These are phyloP conservation scores for Vollenhovia emeryi DNA, from an alignment of 1,140 invertebrate genomes.

Conservation along the genomic window DNA sequence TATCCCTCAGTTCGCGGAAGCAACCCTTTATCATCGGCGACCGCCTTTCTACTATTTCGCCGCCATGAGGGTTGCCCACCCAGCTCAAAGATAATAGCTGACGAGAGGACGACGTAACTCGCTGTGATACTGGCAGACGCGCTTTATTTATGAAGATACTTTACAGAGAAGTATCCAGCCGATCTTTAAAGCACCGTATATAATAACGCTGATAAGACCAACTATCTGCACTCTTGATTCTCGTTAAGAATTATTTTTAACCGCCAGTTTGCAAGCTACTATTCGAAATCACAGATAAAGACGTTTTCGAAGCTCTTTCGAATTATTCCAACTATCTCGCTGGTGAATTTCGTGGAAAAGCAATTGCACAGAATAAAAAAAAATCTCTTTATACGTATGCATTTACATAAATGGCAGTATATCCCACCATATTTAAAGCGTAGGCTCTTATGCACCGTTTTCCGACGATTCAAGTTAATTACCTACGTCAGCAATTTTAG, in stretches of 20 bases:
- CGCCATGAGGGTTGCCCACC: neutral
- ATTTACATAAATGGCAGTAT: neutral
- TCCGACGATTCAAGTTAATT: neutral
- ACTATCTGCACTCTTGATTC: neutral
- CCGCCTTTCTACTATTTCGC: neutral
- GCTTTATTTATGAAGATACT: conserved; percentile 38
- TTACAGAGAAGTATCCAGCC: neutral
- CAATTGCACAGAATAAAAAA: no score
- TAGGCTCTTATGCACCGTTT: neutral
- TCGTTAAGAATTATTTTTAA: neutral
- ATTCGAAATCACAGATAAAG: neutral
- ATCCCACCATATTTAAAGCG: neutral
- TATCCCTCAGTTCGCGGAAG: conserved; percentile 14
- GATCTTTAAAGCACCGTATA: neutral
- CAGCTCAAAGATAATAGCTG: neutral
- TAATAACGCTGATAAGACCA: neutral
- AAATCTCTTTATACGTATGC: neutral
- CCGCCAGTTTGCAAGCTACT: neutral
- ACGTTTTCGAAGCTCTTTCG: neutral
- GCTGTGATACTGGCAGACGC: no score
- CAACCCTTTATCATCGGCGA: conserved; percentile 19
- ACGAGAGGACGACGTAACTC: neutral
- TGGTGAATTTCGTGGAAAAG: no score
- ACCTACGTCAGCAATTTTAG: neutral
- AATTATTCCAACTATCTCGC: neutral